Base-by-base conservation (phyloP, 1,140 invertebrate species). In the Saxidomus purpurata region DNA sequence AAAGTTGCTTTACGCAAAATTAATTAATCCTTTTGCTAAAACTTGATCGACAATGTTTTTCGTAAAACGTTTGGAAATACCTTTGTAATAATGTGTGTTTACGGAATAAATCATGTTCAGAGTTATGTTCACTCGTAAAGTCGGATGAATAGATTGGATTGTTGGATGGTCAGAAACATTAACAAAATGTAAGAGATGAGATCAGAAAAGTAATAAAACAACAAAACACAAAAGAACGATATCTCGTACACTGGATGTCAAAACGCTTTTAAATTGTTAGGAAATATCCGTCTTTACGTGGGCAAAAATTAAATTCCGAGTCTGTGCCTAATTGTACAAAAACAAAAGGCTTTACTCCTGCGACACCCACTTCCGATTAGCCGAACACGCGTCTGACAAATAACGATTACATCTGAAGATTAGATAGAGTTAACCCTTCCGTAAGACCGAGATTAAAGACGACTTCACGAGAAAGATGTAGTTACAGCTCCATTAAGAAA, bases 401-500 rank as follows among this genome's bases (percentile, higher is more conserved):
- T 63, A 82, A 82, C 80, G 40, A 43, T 82, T 63, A 59, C 19
- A 15, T 25, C 40, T 82, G 19, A 82, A 82, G 80, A 82, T 82
- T 82, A 82, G 67, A 63, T 63, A 82, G 19, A n/a, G 28, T 25
- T 55, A 82, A 82, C 55, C 43, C 11, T 82, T 82, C 80, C 55
- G 40, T 43, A 67, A 31, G 80, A 25, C 80, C 43, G 80, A 40
- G 80, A 82, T 82, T 82, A 40, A 74, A 82, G 80, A 47, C 76
- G 31, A 31, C 55, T 82, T 82, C 40, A 82, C 80, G 61, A 82
- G 31, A 82, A 82, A 82, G 55, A 63, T 47, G 80, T 67, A 43
- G 80, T 82, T 82, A 82, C 36, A 34, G 40, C 15, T 82, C 80
- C 80, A 82, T 82, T 82, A 82, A 63, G 80, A 67, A 82, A 82